Evolutionary conservation across 2,797 vertebrate species (phyloP).

Genomic region (Oreochromis mossambicus): DNA sequence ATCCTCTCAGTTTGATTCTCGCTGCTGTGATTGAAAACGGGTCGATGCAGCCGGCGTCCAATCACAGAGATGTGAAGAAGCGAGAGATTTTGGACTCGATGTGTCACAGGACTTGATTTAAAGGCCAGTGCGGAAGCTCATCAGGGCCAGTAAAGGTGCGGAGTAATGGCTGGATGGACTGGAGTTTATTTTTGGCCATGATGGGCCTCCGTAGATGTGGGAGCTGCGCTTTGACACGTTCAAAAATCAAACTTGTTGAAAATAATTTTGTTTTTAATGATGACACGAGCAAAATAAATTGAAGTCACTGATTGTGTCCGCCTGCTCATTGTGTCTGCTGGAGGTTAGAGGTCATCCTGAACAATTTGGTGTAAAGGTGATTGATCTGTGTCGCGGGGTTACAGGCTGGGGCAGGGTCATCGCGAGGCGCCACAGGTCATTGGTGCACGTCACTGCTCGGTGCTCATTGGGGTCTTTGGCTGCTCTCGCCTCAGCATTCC

Average conservation of each 20-base stretch:
- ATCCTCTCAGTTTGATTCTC: neutral
- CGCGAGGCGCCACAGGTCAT: neutral
- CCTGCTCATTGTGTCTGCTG: neutral
- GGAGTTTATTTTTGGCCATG: neutral
- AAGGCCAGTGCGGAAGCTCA: neutral
- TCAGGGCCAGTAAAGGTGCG: neutral
- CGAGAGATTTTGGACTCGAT: neutral
- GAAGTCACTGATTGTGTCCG: neutral
- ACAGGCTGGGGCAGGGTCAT: neutral
- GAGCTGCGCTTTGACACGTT: neutral
- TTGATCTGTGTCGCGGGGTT: neutral
- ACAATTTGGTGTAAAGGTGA: neutral
- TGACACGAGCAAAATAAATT: neutral
- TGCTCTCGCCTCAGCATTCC: rapidly evolving
- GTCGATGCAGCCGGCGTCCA: neutral
- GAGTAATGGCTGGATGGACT: neutral
- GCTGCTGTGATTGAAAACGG: neutral
- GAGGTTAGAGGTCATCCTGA: neutral
- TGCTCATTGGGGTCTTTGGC: neutral
- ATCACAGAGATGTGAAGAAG: neutral
- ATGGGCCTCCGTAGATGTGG: neutral
- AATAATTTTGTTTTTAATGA: neutral
- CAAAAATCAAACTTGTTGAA: neutral
- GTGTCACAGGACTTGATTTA: neutral
- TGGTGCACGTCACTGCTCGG: rapidly evolving